phyloP scores from a whole-genome alignment of 2,113 vertebrate species.

The Nannospalax galili region DNA sequence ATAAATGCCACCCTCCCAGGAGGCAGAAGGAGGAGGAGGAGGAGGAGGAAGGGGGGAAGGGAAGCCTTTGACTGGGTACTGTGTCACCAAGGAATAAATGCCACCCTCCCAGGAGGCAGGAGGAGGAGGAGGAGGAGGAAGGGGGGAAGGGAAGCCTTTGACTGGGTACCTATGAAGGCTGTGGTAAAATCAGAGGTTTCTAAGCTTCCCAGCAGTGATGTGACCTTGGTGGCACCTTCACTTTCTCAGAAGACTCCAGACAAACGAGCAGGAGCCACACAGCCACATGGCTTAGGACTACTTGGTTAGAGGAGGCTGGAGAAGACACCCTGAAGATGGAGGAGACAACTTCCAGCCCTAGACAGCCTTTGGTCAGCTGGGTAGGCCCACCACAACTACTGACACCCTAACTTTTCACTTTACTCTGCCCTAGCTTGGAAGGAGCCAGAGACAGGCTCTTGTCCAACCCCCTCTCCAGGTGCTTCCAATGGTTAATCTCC shows the following conservation, averaged over 20 bases:
- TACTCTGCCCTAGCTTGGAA: not conserved
- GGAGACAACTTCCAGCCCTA: not conserved
- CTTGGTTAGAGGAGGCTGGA: not conserved
- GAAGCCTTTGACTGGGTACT: not conserved
- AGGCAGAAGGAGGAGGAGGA: slow-evolving; percentile 8
- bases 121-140: not conserved
- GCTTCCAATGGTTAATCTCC: slow-evolving; percentile 54
- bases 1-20: slow-evolving; percentile 61
- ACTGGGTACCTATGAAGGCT: not conserved
- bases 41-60: not conserved
- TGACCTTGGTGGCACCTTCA: not conserved
- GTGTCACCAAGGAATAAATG: slow-evolving; percentile 70
- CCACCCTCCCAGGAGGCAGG: slow-evolving; percentile 41
- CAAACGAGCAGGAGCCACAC: not conserved
- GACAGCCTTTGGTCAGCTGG: not conserved
- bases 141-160: not conserved
- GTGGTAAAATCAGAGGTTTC: not conserved
- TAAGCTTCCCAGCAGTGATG: not conserved
- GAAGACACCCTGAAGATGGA: not conserved
- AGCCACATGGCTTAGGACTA: not conserved
- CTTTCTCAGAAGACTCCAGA: not conserved
- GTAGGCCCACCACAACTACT: not conserved
- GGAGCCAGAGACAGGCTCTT: not conserved
- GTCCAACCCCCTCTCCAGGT: not conserved
- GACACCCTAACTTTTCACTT: not conserved